Conservation (phyloP, 2,797 vertebrate species). For the Coranthus polyacanthus region DNA sequence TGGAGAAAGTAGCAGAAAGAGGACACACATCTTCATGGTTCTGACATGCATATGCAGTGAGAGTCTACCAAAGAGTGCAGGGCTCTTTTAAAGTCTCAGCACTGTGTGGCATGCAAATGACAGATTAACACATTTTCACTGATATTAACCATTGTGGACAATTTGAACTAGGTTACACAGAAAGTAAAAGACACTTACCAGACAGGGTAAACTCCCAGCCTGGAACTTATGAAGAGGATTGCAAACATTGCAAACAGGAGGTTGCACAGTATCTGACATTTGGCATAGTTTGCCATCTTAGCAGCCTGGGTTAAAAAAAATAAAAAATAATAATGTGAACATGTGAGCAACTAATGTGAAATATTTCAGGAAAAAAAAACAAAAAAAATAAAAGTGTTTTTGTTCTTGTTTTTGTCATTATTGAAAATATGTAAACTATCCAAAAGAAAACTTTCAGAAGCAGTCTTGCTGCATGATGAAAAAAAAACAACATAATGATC, state of each 20-base stretch:
- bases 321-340: constrained; percentile 44
- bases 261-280: constrained; percentile 97
- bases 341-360: not conserved
- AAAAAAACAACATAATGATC: not conserved
- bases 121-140: not conserved
- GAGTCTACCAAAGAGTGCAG: constrained; percentile 21
- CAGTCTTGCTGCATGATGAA: not conserved
- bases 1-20: constrained; percentile 32
- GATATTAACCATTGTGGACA: constrained; percentile 5
- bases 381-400: no score
- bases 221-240: constrained; percentile 94
- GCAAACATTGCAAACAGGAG: constrained; percentile 96
- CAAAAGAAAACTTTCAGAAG: no score
- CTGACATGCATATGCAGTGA: constrained; percentile 28
- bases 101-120: constrained; percentile 24
- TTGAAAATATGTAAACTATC: no score
- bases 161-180: constrained; percentile 10
- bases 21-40: constrained; percentile 27
- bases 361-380: not conserved
- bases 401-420: no score
- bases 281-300: constrained; percentile 99
- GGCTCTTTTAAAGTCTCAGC: not conserved
- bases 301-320: constrained; percentile 88
- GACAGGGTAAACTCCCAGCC: constrained; percentile 94
- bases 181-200: constrained; percentile 89